phyloP scores from a whole-genome alignment of 2,113 vertebrate species.

The Irena cyanogastra region DNA sequence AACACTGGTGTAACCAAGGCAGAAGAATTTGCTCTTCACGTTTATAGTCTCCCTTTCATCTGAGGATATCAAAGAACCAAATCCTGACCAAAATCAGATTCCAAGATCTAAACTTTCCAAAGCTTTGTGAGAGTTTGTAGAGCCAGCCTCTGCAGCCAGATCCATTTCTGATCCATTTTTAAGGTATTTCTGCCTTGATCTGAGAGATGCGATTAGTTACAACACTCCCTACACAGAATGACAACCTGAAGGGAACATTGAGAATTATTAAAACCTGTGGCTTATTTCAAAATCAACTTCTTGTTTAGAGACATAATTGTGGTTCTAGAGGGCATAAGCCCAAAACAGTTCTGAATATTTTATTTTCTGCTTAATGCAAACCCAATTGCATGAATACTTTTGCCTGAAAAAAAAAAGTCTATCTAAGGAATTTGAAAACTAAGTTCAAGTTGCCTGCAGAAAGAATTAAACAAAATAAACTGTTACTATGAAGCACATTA shows the following conservation, averaged over 20 bases:
- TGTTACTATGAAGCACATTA: not conserved
- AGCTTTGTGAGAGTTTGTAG: not conserved
- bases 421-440: not conserved
- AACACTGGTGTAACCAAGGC: not conserved
- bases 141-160: not conserved
- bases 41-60: not conserved
- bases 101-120: not conserved
- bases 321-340: not conserved
- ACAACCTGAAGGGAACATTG: not conserved
- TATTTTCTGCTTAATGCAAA: not conserved
- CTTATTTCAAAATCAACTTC: conserved; percentile 31
- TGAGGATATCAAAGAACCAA: conserved; percentile 2
- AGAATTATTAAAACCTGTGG: not conserved
- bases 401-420: not conserved
- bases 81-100: not conserved
- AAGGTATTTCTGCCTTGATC: not conserved
- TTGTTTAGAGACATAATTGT: not conserved
- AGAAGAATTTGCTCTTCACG: conserved; percentile 11
- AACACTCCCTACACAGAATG: not conserved
- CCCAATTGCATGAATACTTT: not conserved
- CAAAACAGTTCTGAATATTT: not conserved
- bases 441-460: not conserved
- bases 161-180: not conserved
- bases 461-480: not conserved
- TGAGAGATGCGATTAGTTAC: not conserved